Conservation (phyloP, 2,888 invertebrate species). For the Drosophila kambysellisi region DNA sequence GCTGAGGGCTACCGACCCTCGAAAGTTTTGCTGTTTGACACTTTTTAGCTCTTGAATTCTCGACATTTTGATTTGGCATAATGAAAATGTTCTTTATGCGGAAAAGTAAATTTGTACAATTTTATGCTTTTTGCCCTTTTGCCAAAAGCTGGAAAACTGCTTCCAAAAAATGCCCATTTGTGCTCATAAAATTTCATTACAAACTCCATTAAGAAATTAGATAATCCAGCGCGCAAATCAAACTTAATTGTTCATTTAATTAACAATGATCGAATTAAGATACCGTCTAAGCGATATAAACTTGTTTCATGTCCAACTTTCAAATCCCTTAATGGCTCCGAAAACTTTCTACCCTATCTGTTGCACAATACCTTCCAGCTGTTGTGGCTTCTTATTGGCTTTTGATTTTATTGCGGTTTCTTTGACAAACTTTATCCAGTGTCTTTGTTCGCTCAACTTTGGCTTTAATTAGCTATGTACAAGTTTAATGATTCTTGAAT, state of each 20-base stretch:
- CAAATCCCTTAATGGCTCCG: conserved; percentile 58
- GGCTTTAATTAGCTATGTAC: conserved; percentile 54
- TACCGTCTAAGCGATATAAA: conserved; percentile 6
- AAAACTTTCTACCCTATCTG: conserved; percentile 48
- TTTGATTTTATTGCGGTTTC: conserved; percentile 53
- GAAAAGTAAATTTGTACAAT: conserved; percentile 41
- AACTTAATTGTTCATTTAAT: conserved; percentile 43
- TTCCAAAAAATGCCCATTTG: conserved; percentile 6
- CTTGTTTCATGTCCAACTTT: conserved; percentile 43
- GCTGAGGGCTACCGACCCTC: conserved; percentile 21
- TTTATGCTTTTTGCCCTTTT: conserved; percentile 15
- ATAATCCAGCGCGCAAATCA: conserved; percentile 17
- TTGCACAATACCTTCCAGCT: conserved; percentile 3
- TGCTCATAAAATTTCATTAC: conserved; percentile 9
- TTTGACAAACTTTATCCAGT: conserved; percentile 50
- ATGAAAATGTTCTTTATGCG: conserved; percentile 34
- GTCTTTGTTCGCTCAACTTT: conserved; percentile 20
- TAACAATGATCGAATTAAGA: conserved; percentile 49
- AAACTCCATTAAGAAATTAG: conserved; percentile 26
- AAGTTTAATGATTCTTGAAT: conserved; percentile 50
- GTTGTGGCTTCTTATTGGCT: conserved; percentile 26
- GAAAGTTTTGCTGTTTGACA: conserved; percentile 31
- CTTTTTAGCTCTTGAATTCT: conserved; percentile 33
- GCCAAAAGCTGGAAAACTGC: conserved; percentile 15
- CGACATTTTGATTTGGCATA: conserved; percentile 29